Conservation (phyloP, 2,797 vertebrate species). For the Xenopus petersii region DNA sequence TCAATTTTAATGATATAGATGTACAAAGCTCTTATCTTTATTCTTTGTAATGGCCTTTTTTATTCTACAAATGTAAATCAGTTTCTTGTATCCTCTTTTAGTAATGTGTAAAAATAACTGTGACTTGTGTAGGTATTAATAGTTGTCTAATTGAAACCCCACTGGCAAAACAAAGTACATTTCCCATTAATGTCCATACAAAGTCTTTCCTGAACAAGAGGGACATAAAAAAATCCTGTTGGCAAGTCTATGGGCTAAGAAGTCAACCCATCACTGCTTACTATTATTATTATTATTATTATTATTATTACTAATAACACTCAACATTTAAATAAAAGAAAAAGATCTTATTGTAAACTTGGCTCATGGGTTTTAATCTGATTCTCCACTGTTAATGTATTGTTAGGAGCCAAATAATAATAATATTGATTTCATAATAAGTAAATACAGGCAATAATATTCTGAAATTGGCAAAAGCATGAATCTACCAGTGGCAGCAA, state of each 20-base stretch:
- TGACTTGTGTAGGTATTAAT: conserved; percentile 38
- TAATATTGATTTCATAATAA: too few species aligned
- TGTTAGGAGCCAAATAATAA: too few species aligned
- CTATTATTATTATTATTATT: not conserved
- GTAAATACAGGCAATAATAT: too few species aligned
- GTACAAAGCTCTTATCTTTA: too few species aligned
- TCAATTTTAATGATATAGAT: too few species aligned
- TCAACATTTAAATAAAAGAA: too few species aligned
- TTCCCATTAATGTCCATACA: conserved; percentile 18
- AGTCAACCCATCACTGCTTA: conserved; percentile 22
- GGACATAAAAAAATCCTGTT: conserved; percentile 10
- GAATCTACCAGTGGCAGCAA: too few species aligned
- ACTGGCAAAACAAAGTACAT: conserved; percentile 9
- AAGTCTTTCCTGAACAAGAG: conserved; percentile 20
- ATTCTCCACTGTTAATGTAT: too few species aligned
- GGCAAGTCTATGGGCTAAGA: conserved; percentile 18
- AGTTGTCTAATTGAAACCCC: conserved; percentile 39
- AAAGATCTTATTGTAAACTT: too few species aligned
- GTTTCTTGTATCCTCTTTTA: not conserved
- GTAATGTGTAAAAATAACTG: conserved; percentile 23
- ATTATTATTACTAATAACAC: too few species aligned
- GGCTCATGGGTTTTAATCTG: too few species aligned
- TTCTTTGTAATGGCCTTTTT: not conserved
- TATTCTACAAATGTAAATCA: conserved; percentile 2
- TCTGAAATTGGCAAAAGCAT: too few species aligned